A percentile compares a stretch with the other conserved stretches of the same genome.
Evolutionary conservation across 1,140 invertebrate genomes (phyloP).

Genomic region (Arion vulgaris): DNA sequence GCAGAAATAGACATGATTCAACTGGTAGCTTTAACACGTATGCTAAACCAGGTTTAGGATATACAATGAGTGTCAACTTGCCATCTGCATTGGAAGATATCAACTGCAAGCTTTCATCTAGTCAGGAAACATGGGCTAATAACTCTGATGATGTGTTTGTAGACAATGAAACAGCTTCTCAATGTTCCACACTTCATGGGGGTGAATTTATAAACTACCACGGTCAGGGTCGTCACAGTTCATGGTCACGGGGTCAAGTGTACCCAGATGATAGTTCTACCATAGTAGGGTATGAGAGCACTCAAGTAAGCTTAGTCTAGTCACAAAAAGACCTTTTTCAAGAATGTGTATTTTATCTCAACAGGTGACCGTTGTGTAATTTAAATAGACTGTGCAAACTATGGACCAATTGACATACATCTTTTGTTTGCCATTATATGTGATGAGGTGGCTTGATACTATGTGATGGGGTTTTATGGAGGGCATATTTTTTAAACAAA

Average conservation of each 20-base stretch:
- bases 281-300: constrained; percentile 42
- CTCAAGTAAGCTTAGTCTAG: constrained; percentile 50
- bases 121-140: background rate
- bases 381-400: too few species aligned
- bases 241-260: constrained; percentile 41
- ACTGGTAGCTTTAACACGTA: background rate
- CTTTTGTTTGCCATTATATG: too few species aligned
- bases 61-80: background rate
- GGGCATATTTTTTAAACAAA: too few species aligned
- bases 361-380: too few species aligned
- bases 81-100: constrained; percentile 4
- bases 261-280: constrained; percentile 40
- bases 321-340: too few species aligned
- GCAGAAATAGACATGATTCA: constrained; percentile 4
- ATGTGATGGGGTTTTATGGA: too few species aligned
- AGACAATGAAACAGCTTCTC: constrained; percentile 27
- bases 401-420: too few species aligned
- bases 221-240: constrained; percentile 21
- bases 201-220: constrained; percentile 34
- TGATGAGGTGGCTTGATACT: too few species aligned
- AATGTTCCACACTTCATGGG: background rate
- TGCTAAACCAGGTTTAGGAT: background rate
- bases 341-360: too few species aligned
- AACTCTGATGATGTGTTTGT: constrained; percentile 38
- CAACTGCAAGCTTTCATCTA: constrained; percentile 12